Evolutionary conservation across 2,113 vertebrate genomes (phyloP), one percentile per base, ranked within the genome.

Genomic region (Neogale vison): DNA sequence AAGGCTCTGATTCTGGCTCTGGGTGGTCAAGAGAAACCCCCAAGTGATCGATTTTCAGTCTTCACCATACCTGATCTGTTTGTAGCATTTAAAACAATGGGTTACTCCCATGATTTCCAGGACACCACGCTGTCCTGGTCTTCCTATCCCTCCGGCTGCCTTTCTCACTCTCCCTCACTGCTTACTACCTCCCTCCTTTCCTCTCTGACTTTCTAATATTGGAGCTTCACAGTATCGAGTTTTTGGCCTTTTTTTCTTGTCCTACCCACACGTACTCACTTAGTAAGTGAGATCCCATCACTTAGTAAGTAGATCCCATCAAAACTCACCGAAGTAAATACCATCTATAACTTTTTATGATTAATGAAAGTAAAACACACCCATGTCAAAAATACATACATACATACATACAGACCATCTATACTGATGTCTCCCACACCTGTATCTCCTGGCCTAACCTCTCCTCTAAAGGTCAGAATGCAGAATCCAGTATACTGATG

Each of bases 141-240:
- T 92, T 90, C 39, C 52, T 29, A 15, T 4, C 0, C 45, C 63
- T 71, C n/a, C 4, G 2, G 72, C 4, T 72, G 39, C 0, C 4
- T 23, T 31, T 88, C 36, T 67, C 36, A 26, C 34, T 79, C 4
- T 17, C 5, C 0, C 47, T 95, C 50, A 50, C 42, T 31, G 12
- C 21, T 57, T n/a, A 20, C 3, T 50, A 23, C 5, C 3, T n/a
- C 87, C 29, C 11, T 31, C 29, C 9, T 18, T 20, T 65, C 63
- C 12, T 90, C 26, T 42, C 23, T n/a, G n/a, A 55, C 3, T 71
- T 67, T 85, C 55, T 50, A 59, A 84, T 42, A 11, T 26, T n/a
- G 36, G 6, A 50, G n/a, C 24, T 17, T 1, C 39, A 34, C 0
- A 1, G 15, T 45, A 7, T 15, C 57, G 26, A 29, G 7, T 36